A percentile compares a stretch with the other conserved stretches of the same genome.
phyloP scores from a whole-genome alignment of 1,140 invertebrate genomes.

The Drosophila neocordata region DNA sequence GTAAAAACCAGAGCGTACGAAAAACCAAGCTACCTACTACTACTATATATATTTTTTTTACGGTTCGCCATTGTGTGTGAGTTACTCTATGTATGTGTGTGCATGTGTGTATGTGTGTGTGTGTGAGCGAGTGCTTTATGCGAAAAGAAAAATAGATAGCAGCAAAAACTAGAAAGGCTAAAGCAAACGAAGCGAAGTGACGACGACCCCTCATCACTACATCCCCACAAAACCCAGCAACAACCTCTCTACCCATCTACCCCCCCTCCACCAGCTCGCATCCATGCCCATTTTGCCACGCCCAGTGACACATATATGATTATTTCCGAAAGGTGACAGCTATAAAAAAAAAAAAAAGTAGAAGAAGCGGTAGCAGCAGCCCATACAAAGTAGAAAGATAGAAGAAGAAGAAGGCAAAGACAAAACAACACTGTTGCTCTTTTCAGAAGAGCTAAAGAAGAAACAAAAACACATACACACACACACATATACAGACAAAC shows the following conservation, averaged over 20 bases:
- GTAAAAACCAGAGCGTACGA: conserved; percentile 81
- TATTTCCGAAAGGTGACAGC: conserved; percentile 81
- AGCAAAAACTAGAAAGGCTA: conserved; percentile 70
- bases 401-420: conserved; percentile 58
- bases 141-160: conserved; percentile 77
- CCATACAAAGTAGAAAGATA: conserved; percentile 38
- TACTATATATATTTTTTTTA: conserved; percentile 39
- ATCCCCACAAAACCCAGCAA: not conserved
- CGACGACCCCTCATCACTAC: conserved; percentile 33
- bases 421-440: conserved; percentile 76
- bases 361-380: conserved; percentile 15
- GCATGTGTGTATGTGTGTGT: conserved; percentile 45
- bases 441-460: conserved; percentile 36
- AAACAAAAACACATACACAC: not conserved
- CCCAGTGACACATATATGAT: conserved; percentile 77
- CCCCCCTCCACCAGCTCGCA: not conserved
- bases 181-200: conserved; percentile 78
- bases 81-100: conserved; percentile 6
- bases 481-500: conserved; percentile 38
- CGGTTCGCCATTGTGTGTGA: conserved; percentile 57
- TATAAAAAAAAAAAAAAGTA: conserved; percentile 72
- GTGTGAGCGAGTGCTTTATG: conserved; percentile 68
- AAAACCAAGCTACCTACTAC: conserved; percentile 76
- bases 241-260: not conserved
- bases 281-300: conserved; percentile 23